phyloP scores from a whole-genome alignment of 2,888 invertebrate species.

The Megastigmus dorsalis region DNA sequence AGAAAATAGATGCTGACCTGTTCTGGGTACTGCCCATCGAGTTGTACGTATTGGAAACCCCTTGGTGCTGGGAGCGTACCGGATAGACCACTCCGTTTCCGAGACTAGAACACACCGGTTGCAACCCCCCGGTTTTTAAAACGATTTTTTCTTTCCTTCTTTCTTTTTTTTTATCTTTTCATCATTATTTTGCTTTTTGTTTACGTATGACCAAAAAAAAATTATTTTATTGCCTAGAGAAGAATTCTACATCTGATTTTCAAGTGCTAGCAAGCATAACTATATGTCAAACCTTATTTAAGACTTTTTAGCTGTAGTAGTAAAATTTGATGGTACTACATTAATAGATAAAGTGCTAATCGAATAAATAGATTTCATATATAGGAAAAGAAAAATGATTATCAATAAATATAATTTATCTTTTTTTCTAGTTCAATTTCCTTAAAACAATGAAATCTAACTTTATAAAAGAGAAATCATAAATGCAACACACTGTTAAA shows the following conservation, averaged over 20 bases:
- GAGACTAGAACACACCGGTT: slow-evolving; percentile 81
- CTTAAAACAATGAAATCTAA: neutral
- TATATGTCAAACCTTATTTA: neutral
- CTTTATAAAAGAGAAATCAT: neutral
- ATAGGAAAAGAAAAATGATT: too few relatives aligned
- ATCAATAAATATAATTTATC: too few relatives aligned
- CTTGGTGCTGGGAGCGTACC: slow-evolving; percentile 83
- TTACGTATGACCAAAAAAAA: neutral
- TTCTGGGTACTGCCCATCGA: slow-evolving; percentile 91
- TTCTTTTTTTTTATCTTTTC: neutral
- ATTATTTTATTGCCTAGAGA: neutral
- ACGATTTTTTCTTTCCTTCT: slow-evolving; percentile 52
- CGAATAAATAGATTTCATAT: too few relatives aligned
- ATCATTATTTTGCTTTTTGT: neutral
- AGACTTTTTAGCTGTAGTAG: neutral
- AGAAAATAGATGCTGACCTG: slow-evolving; percentile 81
- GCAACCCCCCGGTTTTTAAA: slow-evolving; percentile 57
- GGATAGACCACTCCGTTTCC: slow-evolving; percentile 93
- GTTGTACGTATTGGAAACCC: slow-evolving; percentile 84
- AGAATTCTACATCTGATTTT: neutral
- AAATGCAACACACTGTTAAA: slow-evolving; percentile 1
- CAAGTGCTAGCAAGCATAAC: neutral
- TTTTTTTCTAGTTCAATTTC: neutral
- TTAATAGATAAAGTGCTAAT: too few relatives aligned
- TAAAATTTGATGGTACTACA: too few relatives aligned